phyloP scores from a whole-genome alignment of 2,113 vertebrate genomes.

The Trogon surrucura region DNA sequence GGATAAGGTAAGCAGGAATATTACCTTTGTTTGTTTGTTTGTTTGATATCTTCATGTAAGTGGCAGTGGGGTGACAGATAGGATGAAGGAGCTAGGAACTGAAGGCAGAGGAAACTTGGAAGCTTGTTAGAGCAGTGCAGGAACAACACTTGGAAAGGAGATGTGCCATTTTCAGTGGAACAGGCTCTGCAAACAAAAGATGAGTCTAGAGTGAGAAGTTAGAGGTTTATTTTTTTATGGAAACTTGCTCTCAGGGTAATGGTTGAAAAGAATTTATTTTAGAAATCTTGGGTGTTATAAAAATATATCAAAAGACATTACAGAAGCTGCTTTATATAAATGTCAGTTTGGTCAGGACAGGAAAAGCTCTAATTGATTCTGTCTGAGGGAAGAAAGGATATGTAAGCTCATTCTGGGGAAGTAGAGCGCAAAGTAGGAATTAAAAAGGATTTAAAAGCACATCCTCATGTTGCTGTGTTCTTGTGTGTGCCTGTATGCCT shows the following conservation, averaged over 20 bases:
- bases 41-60: rapidly evolving
- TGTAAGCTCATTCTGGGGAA: slow-evolving; percentile 40
- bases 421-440: slow-evolving; percentile 51
- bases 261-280: background rate
- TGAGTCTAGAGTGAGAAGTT: slow-evolving; percentile 9
- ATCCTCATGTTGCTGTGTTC: background rate
- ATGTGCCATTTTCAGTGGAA: background rate
- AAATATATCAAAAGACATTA: background rate
- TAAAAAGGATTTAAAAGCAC: slow-evolving; percentile 55
- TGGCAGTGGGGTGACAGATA: rapidly evolving
- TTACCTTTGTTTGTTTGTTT: no score
- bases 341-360: no score
- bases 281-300: background rate
- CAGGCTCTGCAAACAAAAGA: background rate
- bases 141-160: background rate
- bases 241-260: background rate
- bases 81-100: background rate
- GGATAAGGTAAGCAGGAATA: slow-evolving; percentile 66
- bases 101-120: slow-evolving; percentile 40
- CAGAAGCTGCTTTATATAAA: background rate
- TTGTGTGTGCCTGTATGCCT: background rate
- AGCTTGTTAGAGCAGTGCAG: background rate
- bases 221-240: background rate
- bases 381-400: background rate
- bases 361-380: background rate